Base-by-base conservation (phyloP, 2,113 vertebrate species). In the Micromys minutus region DNA sequence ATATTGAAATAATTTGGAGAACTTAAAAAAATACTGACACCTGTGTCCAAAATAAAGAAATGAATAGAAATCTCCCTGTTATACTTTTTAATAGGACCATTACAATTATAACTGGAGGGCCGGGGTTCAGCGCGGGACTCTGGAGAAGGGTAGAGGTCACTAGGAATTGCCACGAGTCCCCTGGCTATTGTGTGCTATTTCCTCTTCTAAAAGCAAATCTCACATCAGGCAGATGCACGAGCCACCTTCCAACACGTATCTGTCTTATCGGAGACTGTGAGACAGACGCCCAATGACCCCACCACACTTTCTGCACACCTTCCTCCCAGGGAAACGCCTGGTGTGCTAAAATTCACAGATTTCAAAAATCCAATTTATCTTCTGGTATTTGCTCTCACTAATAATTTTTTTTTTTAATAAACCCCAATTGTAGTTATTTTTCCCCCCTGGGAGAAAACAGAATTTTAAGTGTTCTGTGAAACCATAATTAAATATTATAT, bases 331-430 rank as follows among this genome's bases (percentile, higher is more conserved):
- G 87, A 94, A 93, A 95, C 94, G 29, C 84, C 83, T 67, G 39
- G 84, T 7, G 45, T 95, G 90, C 85, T 92, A 92, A 96, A 97
- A 94, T 92, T 91, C 90, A 93, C 69, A 59, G 79, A 86, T 87
- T 96, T 87, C 21, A 94, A 84, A 96, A 95, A 96, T 93, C 94
- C 80, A 97, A 95, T 90, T 95, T 97, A 93, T 95, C 95, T 95
- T 21, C 55, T 92, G 85, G 65, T 93, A 91, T 96, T 97, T 97
- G 65, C 55, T 77, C 29, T 87, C 95, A 86, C 92, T 96, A 93
- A 96, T 87, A 91, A 93, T 93, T 97, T 96, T 93, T 96, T 91
- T 93, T 97, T 96, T 93, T 96, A 42, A 90, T 93, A 95, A 96
- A 94, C 52, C 92, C 22, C 26, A 65, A 67, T 90, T 94, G 81